These are phyloP conservation scores for Heloderma charlesbogerti DNA, from an alignment of 2,113 vertebrate species.

Conservation along the genomic window DNA sequence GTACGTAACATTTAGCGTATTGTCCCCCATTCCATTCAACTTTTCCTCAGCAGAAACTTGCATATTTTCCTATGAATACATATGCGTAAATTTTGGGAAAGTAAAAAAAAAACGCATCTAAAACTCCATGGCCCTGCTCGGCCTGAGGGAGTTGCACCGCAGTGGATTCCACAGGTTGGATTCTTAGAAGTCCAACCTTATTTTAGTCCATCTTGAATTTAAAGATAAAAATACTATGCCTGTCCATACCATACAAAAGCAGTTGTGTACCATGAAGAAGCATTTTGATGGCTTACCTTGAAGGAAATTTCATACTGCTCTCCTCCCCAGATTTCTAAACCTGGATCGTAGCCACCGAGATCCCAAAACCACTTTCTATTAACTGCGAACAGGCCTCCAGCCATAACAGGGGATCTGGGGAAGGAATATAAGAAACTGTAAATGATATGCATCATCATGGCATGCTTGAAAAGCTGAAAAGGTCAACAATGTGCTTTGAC, in stretches of 20 bases:
- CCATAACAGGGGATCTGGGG: conserved; percentile 91
- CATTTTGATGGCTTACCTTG: conserved; percentile 77
- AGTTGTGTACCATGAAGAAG: neutral
- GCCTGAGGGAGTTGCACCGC: too few relatives aligned
- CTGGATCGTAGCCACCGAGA: conserved; percentile 87
- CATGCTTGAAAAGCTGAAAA: neutral
- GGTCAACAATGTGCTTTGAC: neutral
- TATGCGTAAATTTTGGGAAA: too few relatives aligned
- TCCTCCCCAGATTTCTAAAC: conserved; percentile 90
- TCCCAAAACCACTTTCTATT: conserved; percentile 91
- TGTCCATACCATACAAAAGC: neutral
- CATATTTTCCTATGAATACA: too few relatives aligned
- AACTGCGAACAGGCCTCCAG: conserved; percentile 89
- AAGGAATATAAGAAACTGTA: conserved; percentile 53
- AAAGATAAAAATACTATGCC: neutral
- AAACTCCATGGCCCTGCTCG: too few relatives aligned
- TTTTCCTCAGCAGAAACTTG: too few relatives aligned
- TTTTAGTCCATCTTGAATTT: too few relatives aligned
- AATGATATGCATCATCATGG: neutral
- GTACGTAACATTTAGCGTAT: too few relatives aligned
- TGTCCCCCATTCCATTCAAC: too few relatives aligned
- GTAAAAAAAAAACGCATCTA: too few relatives aligned
- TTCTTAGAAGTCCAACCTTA: too few relatives aligned
- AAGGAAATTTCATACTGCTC: conserved; percentile 91
- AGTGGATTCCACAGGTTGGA: too few relatives aligned